Base-by-base conservation (phyloP, 2,797 vertebrate genomes). In the Trachops cirrhosus region DNA sequence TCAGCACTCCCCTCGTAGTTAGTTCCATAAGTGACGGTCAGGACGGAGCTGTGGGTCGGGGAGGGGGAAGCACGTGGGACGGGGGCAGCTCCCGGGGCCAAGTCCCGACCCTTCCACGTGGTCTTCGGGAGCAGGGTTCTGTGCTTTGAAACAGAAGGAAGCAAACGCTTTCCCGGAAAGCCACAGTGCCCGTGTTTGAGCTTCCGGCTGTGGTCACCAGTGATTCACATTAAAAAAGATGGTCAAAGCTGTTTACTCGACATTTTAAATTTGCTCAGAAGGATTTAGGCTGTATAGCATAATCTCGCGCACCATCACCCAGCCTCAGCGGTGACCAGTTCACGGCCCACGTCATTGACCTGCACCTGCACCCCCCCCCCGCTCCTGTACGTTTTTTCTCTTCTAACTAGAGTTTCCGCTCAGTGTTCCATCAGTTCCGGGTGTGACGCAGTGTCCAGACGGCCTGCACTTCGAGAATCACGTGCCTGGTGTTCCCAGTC, bases 231-330 rank as follows among this genome's bases (percentile, higher is more conserved):
- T 68, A 24, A 57, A 57, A 32, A 67, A 21, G n/a, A 34, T 19
- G 0, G 32, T 32, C 4, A 19, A 19, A 34, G n/a, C n/a, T 32
- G 29, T n/a, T 64, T 19, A 19, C 6, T 2, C 11, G 67, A 21
- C 18, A 22, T 11, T 68, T 37, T 21, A 22, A 22, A 37, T 10
- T 22, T 22, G 18, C 16, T 37, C 34, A 2, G 2, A 37, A 21
- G 67, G 1, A 11, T 10, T 21, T 22, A 5, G 67, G 64, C 4
- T 19, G n/a, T 1, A 1, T 4, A 1, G 2, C 0, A 4, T 9
- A 18, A 3, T 5, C 62, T n/a, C n/a, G 62, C 29, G n/a, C 62
- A 2, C 32, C 14, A 5, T 32, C 32, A 7, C 29, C 62, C 62
- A n/a, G 62, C 62, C 29, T n/a, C 29, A 3, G 1, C 22, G 6